Evolutionary conservation across 2,113 vertebrate species (phyloP).

Genomic region (Paradoxurus hermaphroditus): DNA sequence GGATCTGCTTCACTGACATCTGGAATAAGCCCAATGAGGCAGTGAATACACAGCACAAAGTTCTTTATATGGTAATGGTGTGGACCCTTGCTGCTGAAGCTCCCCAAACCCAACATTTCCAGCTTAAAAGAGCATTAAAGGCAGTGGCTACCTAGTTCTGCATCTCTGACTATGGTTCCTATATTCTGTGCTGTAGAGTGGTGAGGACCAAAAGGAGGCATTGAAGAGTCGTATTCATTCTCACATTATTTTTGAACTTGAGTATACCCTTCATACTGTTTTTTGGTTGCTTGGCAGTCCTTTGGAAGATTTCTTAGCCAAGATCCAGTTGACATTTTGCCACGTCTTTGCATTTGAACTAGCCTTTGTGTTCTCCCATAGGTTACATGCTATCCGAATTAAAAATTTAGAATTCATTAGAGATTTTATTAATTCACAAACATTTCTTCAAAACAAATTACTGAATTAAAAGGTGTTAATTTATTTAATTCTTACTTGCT

Average conservation of each 20-base stretch:
- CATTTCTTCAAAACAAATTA: neutral
- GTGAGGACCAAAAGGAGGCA: no score
- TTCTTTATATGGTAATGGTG: neutral
- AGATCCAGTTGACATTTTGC: neutral
- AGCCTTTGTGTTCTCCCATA: neutral
- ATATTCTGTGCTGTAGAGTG: neutral
- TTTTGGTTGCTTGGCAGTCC: neutral
- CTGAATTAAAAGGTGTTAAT: neutral
- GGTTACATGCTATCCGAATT: neutral
- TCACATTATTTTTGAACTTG: neutral
- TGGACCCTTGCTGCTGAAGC: neutral
- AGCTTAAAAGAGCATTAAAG: neutral
- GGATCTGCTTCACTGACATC: neutral
- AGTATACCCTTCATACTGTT: neutral
- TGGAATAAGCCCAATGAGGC: neutral
- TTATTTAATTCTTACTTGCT: neutral
- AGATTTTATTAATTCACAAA: neutral
- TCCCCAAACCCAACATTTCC: neutral
- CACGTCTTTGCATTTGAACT: neutral
- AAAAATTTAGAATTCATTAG: neutral
- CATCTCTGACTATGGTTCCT: neutral
- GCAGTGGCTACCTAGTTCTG: neutral
- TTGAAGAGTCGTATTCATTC: no score
- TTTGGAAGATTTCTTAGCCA: neutral
- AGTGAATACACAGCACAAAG: neutral